Percentiles rank a stretch among this genome's conserved stretches.
These are phyloP conservation scores for Anas flavirostris DNA, from an alignment of 2,797 vertebrate species.

Conservation along the genomic window DNA sequence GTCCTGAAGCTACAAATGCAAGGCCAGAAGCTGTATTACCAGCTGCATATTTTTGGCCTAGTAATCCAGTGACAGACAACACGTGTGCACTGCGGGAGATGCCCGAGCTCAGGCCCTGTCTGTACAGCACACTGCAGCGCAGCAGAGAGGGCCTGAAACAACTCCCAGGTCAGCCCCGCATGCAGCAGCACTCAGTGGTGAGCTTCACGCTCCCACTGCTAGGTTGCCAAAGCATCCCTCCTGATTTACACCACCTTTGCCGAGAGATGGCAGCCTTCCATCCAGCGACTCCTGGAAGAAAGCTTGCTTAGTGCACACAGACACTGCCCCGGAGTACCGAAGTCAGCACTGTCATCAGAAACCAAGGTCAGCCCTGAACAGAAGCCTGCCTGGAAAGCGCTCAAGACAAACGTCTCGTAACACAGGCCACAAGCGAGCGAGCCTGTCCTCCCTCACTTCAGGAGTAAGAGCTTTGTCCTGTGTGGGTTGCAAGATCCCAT, in stretches of 20 bases:
- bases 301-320: neutral
- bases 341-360: neutral
- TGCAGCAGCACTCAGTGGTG: neutral
- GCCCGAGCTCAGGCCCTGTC: rapidly evolving
- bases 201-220: neutral
- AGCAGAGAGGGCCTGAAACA: neutral
- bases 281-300: neutral
- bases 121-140: rapidly evolving
- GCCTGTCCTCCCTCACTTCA: rapidly evolving
- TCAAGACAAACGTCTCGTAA: neutral
- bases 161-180: too few relatives aligned
- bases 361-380: neutral
- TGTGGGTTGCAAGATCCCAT: neutral
- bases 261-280: slow-evolving; percentile 71
- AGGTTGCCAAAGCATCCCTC: neutral
- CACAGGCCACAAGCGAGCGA: neutral
- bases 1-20: neutral
- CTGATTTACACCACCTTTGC: rapidly evolving
- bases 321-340: rapidly evolving
- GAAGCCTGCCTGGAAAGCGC: neutral
- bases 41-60: neutral
- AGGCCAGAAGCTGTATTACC: neutral
- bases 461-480: neutral
- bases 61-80: neutral
- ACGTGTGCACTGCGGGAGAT: rapidly evolving